A percentile compares a stretch with the other conserved stretches of the same genome.
Evolutionary conservation across 2,113 vertebrate species (phyloP).

Genomic region (Bos javanicus): DNA sequence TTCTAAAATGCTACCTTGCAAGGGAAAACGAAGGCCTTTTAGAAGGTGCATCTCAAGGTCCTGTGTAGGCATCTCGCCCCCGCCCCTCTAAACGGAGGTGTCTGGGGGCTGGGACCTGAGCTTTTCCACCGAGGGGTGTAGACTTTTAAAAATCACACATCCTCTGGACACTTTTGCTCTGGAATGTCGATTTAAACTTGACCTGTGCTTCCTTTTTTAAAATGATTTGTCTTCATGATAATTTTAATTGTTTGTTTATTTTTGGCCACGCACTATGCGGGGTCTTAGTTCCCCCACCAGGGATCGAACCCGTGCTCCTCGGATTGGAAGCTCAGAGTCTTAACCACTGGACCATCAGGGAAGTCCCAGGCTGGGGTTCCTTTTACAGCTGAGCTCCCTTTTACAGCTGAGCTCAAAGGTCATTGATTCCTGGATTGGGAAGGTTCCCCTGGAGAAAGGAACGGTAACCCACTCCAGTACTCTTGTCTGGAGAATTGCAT

Average conservation of each 20-base stretch:
- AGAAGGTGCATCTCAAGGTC: neutral
- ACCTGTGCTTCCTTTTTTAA: neutral
- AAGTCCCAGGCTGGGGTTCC: neutral
- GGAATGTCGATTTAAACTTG: neutral
- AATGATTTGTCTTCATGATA: neutral
- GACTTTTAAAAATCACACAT: neutral
- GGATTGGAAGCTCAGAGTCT: neutral
- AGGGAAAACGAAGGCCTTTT: neutral
- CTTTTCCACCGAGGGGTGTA: neutral
- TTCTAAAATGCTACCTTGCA: neutral
- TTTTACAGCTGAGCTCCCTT: neutral
- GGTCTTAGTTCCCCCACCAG: neutral
- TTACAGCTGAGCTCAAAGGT: neutral
- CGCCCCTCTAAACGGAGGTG: neutral
- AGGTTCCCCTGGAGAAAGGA: neutral
- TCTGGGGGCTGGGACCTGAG: neutral
- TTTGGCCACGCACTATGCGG: fast-evolving
- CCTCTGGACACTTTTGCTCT: neutral
- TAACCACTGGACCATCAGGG: neutral
- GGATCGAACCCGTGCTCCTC: neutral
- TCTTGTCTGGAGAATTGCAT: neutral
- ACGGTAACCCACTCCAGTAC: neutral
- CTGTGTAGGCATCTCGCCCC: neutral
- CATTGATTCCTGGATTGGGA: neutral
- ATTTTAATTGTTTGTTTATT: neutral